phyloP scores from a whole-genome alignment of 2,797 vertebrate genomes.

The Naso thynnoides region DNA sequence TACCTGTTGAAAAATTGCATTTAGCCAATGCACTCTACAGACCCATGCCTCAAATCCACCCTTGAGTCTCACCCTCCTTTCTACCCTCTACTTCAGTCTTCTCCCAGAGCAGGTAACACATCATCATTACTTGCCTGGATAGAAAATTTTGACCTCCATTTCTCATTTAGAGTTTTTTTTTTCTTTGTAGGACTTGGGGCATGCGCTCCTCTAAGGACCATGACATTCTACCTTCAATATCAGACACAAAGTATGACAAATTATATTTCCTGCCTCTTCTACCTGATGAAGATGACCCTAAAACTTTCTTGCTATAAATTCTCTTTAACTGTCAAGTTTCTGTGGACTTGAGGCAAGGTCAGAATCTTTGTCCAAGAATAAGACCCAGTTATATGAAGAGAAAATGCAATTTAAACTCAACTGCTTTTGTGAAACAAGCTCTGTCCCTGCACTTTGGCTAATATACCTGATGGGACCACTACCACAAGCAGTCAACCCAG shows the following conservation, averaged over 20 bases:
- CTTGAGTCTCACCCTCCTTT: constrained; percentile 40
- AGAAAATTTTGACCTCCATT: constrained; percentile 50
- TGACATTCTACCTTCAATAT: constrained; percentile 33
- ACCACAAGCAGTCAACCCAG: constrained; percentile 56
- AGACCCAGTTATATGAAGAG: constrained; percentile 52
- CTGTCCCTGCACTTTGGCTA: constrained; percentile 61
- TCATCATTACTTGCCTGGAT: constrained; percentile 61
- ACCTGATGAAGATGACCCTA: constrained; percentile 49
- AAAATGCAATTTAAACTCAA: constrained; percentile 64
- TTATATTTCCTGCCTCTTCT: constrained; percentile 45
- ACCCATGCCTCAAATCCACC: constrained; percentile 14
- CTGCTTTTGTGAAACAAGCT: constrained; percentile 51
- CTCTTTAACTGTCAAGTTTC: constrained; percentile 53
- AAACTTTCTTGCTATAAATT: constrained; percentile 66
- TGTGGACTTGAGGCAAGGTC: constrained; percentile 62
- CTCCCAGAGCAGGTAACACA: constrained; percentile 36
- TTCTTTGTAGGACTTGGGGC: constrained; percentile 17
- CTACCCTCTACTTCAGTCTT: constrained; percentile 31
- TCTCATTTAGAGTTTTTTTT: constrained; percentile 42
- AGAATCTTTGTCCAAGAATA: constrained; percentile 50
- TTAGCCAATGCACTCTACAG: constrained; percentile 23
- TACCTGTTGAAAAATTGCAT: constrained; percentile 48
- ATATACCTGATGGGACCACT: constrained; percentile 69
- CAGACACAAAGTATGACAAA: constrained; percentile 60
- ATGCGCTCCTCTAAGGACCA: constrained; percentile 40